These are phyloP conservation scores for Habroteleia sp. DNA, from an alignment of 2,888 invertebrate species.

Conservation along the genomic window DNA sequence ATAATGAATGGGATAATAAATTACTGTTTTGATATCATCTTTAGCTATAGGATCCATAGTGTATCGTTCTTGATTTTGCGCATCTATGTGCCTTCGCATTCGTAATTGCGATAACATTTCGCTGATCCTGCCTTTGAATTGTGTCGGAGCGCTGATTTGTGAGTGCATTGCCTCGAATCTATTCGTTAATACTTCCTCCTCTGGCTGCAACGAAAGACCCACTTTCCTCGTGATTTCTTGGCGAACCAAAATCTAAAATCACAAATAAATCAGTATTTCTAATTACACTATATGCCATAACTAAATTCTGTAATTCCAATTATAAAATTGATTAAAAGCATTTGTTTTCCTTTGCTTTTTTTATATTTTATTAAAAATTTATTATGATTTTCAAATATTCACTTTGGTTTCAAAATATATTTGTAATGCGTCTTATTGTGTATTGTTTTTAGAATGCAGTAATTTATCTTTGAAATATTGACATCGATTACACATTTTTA, in stretches of 20 bases:
- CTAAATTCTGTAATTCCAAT: too few relatives aligned
- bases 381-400: too few relatives aligned
- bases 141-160: constrained; percentile 94
- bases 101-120: constrained; percentile 94
- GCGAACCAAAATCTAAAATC: constrained; percentile 89
- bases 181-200: constrained; percentile 94
- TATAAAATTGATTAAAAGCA: too few relatives aligned
- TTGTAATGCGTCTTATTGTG: too few relatives aligned
- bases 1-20: too few relatives aligned
- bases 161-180: constrained; percentile 93
- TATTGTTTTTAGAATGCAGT: too few relatives aligned
- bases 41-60: constrained; percentile 86
- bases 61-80: constrained; percentile 87
- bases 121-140: constrained; percentile 95
- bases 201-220: constrained; percentile 92
- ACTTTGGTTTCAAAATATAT: too few relatives aligned
- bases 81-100: constrained; percentile 84
- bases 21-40: constrained; percentile 84
- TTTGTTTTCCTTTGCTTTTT: too few relatives aligned
- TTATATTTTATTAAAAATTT: too few relatives aligned
- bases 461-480: background rate
- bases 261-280: background rate
- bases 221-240: constrained; percentile 94
- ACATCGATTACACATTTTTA: background rate
- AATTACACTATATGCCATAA: too few relatives aligned